Evolutionary conservation across 2,888 invertebrate genomes (phyloP), one percentile per base, ranked within the genome.

Genomic region (Dione vanillae): DNA sequence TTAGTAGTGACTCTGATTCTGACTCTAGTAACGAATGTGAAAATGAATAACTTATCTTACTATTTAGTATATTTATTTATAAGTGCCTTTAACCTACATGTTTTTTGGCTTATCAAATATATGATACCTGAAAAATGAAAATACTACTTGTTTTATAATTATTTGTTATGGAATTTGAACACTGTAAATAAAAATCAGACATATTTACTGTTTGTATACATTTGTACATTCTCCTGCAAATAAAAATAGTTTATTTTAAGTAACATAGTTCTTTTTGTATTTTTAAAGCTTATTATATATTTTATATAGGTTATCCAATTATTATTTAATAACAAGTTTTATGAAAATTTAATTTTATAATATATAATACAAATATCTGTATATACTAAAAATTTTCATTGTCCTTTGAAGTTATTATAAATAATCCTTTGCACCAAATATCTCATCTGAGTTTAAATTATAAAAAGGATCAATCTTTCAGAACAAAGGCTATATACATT

Each of bases 1-100:
- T 85, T 70, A 77, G 82, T 52, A 83, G 82, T 79, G 83, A 83
- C 43, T 65, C 65, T 47, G 74, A 73, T 45, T 80, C 79, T 81
- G 80, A 80, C 70, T 77, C 80, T 20, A 82, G 80, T 81, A 80
- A 79, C 73, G 79, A 81, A 71, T 59, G 67, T 56, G 65, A 51
- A 67, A 51, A 64, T 64, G 51, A 56, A 59, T 69, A 73, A 76
- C 69, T 74, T 68, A 68, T 47, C 0, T 54, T 45, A 56, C 6
- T 14, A 19, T 20, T 7, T 37, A 14, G 35, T 35, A 19, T 35
- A 45, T 12, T 51, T 37, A 12, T 6, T 16, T 19, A 20, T 19
- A 64, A 64, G 64, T 64, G 64, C 64, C 64, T 64, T 64, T 14
- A 37, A 49, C 16, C 35, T 27, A 3, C 8, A n/a, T 35, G 11